These are phyloP conservation scores for Rugalucina vietnamica DNA, from an alignment of 2,888 invertebrate species.

Conservation along the genomic window DNA sequence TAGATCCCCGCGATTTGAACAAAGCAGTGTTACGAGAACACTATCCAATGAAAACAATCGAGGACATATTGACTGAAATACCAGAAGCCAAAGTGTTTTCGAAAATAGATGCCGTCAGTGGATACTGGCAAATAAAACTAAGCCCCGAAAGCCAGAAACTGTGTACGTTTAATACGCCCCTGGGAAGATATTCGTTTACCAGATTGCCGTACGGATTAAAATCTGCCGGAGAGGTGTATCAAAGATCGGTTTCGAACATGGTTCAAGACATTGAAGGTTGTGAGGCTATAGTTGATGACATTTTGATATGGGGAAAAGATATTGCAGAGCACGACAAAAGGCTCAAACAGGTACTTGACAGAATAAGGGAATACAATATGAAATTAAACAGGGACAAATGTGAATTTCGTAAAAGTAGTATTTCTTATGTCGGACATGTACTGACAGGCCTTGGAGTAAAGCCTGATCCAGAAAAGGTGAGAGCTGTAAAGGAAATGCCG, in stretches of 20 bases:
- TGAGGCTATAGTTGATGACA: conserved; percentile 55
- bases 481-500: conserved; percentile 37
- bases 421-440: conserved; percentile 41
- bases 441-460: conserved; percentile 23
- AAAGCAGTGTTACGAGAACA: conserved; percentile 56
- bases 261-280: conserved; percentile 36
- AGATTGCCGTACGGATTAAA: conserved; percentile 50
- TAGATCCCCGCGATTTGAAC: conserved; percentile 59
- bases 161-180: conserved; percentile 53
- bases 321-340: conserved; percentile 43
- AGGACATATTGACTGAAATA: conserved; percentile 51
- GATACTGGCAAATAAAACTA: conserved; percentile 53
- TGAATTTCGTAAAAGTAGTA: conserved; percentile 27
- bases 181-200: conserved; percentile 41
- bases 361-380: conserved; percentile 33
- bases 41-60: conserved; percentile 57
- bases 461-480: conserved; percentile 40
- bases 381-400: conserved; percentile 49
- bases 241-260: conserved; percentile 40
- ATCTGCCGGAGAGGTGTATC: conserved; percentile 48
- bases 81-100: conserved; percentile 50
- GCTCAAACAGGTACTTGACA: conserved; percentile 25
- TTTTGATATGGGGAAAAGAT: conserved; percentile 41
- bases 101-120: conserved; percentile 48
- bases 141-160: conserved; percentile 39